A percentile compares a stretch with the other conserved stretches of the same genome.
These are phyloP conservation scores for Pyralis farinalis DNA, from an alignment of 2,888 invertebrate species.

Conservation along the genomic window DNA sequence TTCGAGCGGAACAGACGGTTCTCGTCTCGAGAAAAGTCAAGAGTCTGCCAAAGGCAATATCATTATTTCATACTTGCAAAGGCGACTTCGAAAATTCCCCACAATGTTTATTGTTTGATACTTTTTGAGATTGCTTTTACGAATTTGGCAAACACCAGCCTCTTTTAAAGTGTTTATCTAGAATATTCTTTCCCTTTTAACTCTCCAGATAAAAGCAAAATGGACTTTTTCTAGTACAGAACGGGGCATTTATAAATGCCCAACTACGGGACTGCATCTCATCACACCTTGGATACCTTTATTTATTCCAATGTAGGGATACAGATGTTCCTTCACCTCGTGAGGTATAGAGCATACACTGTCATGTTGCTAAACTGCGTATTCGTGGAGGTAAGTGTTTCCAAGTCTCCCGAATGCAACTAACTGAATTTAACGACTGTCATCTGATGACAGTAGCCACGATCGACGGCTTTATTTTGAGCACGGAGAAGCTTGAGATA, in stretches of 20 bases:
- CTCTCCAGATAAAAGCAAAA: conserved; percentile 8
- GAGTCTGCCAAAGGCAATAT: conserved; percentile 62
- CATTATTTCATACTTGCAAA: conserved; percentile 53
- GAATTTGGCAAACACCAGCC: conserved; percentile 35
- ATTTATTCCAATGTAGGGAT: no score
- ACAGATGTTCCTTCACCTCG: no score
- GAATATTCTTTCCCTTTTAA: conserved; percentile 16
- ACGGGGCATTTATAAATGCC: not conserved
- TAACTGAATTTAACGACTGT: no score
- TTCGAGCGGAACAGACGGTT: conserved; percentile 36
- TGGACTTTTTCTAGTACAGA: conserved; percentile 3
- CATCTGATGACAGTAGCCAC: no score
- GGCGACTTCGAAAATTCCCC: conserved; percentile 49
- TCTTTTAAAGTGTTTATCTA: conserved; percentile 26
- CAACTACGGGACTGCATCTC: no score
- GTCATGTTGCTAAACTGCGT: no score
- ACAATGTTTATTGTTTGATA: conserved; percentile 54
- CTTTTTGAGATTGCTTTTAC: conserved; percentile 45
- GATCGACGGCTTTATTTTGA: no score
- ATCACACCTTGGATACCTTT: no score
- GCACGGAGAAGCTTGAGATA: no score
- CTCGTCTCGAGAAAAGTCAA: conserved; percentile 31
- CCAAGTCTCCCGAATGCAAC: no score
- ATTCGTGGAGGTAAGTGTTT: no score
- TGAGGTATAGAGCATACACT: no score